Evolutionary conservation across 2,888 invertebrate species (phyloP), one percentile per base, ranked within the genome.

Genomic region (Eretmocerus hayati): DNA sequence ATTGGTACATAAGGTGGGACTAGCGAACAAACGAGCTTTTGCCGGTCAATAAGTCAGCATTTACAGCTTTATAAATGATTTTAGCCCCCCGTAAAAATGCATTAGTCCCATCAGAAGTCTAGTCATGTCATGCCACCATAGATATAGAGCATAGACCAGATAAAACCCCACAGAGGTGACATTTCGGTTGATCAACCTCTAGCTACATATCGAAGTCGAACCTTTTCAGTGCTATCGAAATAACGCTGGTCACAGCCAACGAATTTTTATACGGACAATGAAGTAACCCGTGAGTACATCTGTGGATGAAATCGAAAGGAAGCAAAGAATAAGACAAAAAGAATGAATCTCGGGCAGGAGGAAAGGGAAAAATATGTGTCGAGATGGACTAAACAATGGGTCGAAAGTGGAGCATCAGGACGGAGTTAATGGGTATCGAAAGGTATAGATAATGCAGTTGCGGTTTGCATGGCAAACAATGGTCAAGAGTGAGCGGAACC

Each of bases 1-100:
- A 70, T 69, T 68, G 67, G 61, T 57, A 61, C 63, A 59, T 46
- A 39, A 47, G 50, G 48, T 53, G 55, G n/a, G n/a, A n/a, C n/a
- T 43, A 48, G 35, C 39, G 53, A 40, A 40, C 49, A 47, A 43
- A 50, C 15, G 23, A 33, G 8, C 6, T 16, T 18, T 15, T 19
- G 32, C 13, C 54, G 60, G 58, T 62, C 68, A 67, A 69, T 69
- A 68, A 66, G 65, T 61, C 63, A 56, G 55, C 69, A 70, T 69
- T 69, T 71, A 71, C 69, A 66, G 68, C 67, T 69, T 54, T 70
- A 71, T 70, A 71, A 70, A 71, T 70, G 69, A 71, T 71, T 70
- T 68, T 66, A 64, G 62, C 64, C 64, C 65, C 48, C 63, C 63
- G 64, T 64, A 64, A 62, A 66, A 65, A 64, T 63, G 66, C 69